These are phyloP conservation scores for Halyomorpha halys DNA, from an alignment of 1,140 invertebrate species.

Conservation along the genomic window DNA sequence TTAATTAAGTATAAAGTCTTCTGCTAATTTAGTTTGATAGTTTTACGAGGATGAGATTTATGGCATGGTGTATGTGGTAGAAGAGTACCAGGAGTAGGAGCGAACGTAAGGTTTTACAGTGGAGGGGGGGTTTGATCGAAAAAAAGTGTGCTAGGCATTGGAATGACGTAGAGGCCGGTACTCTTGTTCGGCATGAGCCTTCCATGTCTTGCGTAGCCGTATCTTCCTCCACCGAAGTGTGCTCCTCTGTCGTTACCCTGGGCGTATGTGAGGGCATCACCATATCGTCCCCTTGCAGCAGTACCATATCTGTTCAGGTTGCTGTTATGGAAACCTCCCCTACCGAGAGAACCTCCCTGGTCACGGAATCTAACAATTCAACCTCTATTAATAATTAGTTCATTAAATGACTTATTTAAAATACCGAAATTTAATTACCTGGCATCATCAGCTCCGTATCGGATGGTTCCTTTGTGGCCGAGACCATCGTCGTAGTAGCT, in stretches of 20 bases:
- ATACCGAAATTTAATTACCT: conserved; percentile 23
- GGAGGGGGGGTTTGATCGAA: conserved; percentile 25
- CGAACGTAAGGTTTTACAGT: not conserved
- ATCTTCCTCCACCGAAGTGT: conserved; percentile 13
- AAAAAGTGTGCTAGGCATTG: conserved; percentile 27
- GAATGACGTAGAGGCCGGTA: conserved; percentile 27
- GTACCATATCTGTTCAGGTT: conserved; percentile 28
- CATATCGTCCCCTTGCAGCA: conserved; percentile 30
- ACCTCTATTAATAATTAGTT: too few relatives aligned
- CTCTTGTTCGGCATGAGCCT: conserved; percentile 13
- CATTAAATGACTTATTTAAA: not conserved
- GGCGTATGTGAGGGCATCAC: conserved; percentile 17
- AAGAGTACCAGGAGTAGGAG: conserved; percentile 8
- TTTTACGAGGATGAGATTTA: too few relatives aligned
- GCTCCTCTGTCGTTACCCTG: conserved; percentile 10
- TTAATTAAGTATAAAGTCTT: too few relatives aligned
- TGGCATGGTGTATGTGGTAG: not conserved
- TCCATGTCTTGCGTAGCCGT: not conserved
- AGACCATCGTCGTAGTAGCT: conserved; percentile 34
- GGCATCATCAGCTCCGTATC: conserved; percentile 31
- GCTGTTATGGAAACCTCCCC: conserved; percentile 31
- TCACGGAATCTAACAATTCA: conserved; percentile 27
- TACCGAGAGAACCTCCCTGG: conserved; percentile 29
- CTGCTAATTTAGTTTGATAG: too few relatives aligned
- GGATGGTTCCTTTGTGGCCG: conserved; percentile 31